These are phyloP conservation scores for Hedychridium roseum DNA, from an alignment of 2,888 invertebrate genomes.

Conservation along the genomic window DNA sequence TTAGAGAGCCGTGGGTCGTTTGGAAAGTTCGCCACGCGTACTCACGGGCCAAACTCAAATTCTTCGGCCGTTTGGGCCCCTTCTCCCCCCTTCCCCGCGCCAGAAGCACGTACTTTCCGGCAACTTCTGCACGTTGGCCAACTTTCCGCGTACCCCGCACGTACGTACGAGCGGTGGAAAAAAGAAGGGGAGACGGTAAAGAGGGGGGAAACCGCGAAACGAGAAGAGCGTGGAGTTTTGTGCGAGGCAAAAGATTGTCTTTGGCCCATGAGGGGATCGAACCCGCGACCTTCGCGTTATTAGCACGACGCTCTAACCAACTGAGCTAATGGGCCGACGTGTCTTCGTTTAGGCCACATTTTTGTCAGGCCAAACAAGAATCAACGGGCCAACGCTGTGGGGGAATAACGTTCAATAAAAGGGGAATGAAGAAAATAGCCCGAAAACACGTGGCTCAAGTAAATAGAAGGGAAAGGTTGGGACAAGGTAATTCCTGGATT, in stretches of 20 bases:
- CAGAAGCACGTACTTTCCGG: constrained; percentile 20
- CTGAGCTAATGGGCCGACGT: constrained; percentile 59
- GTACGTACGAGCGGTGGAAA: constrained; percentile 12
- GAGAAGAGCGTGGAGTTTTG: too few species aligned
- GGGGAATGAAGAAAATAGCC: too few species aligned
- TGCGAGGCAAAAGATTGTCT: too few species aligned
- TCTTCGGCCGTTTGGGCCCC: constrained; percentile 10
- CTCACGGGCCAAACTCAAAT: constrained; percentile 27
- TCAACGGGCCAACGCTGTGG: too few species aligned
- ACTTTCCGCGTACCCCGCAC: constrained; percentile 20
- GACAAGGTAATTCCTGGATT: too few species aligned
- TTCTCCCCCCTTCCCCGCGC: constrained; percentile 10
- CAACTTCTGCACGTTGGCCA: constrained; percentile 17
- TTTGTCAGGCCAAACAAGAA: too few species aligned
- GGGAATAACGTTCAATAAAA: too few species aligned
- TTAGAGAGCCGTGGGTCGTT: constrained; percentile 33
- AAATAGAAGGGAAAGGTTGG: too few species aligned
- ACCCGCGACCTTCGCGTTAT: constrained; percentile 62
- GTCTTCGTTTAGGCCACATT: not conserved
- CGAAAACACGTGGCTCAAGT: too few species aligned
- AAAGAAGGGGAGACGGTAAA: constrained; percentile 2
- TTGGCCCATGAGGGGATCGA: constrained; percentile 61
- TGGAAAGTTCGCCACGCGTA: constrained; percentile 17
- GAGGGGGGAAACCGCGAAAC: not conserved
- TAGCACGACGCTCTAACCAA: constrained; percentile 62